Conservation (phyloP, 2,797 vertebrate species). For the Halcyon badia region DNA sequence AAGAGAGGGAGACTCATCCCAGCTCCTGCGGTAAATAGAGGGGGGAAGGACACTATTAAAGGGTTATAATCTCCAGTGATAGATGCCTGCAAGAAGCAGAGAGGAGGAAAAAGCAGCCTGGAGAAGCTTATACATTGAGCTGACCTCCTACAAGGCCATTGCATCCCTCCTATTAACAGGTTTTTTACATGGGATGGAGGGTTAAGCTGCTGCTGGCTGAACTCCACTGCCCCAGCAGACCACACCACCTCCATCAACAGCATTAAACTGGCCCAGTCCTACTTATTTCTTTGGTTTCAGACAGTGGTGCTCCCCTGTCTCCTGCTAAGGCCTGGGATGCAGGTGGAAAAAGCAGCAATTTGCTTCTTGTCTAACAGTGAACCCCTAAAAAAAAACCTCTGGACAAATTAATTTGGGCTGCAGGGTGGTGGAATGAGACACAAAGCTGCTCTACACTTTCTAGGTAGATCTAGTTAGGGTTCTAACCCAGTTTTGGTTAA, state of each 20-base stretch:
- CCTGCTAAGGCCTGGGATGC: background rate
- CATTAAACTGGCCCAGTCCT: background rate
- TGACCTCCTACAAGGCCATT: background rate
- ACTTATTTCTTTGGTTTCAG: fast-evolving
- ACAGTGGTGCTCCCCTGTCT: background rate
- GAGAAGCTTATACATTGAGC: background rate
- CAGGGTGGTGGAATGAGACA: background rate
- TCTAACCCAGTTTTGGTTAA: background rate
- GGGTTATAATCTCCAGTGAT: background rate
- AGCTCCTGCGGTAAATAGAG: background rate
- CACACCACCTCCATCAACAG: background rate
- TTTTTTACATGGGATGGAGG: background rate
- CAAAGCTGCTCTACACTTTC: background rate
- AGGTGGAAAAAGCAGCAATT: background rate
- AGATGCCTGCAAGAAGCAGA: background rate
- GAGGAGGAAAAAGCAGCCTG: background rate
- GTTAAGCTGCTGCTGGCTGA: background rate
- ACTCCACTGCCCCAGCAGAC: background rate
- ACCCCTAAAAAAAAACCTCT: background rate
- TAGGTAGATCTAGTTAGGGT: background rate
- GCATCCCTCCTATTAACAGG: background rate
- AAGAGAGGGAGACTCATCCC: background rate
- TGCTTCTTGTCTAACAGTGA: fast-evolving
- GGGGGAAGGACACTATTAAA: background rate
- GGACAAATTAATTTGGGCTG: background rate